Evolutionary conservation across 2,797 vertebrate genomes (phyloP).

Genomic region (Diglossa cyanea): DNA sequence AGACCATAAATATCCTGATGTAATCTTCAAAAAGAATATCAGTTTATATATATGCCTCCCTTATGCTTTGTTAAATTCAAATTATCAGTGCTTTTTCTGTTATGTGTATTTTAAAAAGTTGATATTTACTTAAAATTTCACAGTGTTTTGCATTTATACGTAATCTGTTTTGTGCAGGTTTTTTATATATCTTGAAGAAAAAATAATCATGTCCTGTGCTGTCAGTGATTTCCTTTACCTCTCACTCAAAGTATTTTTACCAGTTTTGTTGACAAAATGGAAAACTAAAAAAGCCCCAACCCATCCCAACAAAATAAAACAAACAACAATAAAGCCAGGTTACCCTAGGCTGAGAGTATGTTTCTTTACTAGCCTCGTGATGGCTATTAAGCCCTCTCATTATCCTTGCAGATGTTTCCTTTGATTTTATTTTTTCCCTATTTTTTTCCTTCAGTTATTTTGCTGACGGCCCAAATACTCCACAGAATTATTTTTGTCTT

Average conservation of each 20-base stretch:
- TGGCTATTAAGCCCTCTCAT: neutral
- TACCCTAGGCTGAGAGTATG: neutral
- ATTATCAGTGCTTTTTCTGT: neutral
- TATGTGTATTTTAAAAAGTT: neutral
- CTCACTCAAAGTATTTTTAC: neutral
- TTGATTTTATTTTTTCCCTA: neutral
- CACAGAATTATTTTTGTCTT: fast-evolving
- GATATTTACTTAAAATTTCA: neutral
- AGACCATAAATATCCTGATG: neutral
- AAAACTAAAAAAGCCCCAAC: neutral
- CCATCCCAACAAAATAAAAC: neutral
- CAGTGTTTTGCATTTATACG: neutral
- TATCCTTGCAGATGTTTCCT: neutral
- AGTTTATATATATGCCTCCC: neutral
- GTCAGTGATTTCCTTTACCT: neutral
- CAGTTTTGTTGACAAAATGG: neutral
- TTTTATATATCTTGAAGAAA: neutral
- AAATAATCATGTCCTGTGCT: neutral
- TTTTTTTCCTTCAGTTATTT: neutral
- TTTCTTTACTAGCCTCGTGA: neutral
- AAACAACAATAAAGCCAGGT: neutral
- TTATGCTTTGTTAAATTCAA: neutral
- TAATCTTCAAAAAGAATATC: neutral
- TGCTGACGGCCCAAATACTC: neutral
- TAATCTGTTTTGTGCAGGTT: neutral